Percentiles rank a stretch among this genome's conserved stretches.
Evolutionary conservation across 2,797 vertebrate genomes (phyloP).

Genomic region (Poliocrania exsul): DNA sequence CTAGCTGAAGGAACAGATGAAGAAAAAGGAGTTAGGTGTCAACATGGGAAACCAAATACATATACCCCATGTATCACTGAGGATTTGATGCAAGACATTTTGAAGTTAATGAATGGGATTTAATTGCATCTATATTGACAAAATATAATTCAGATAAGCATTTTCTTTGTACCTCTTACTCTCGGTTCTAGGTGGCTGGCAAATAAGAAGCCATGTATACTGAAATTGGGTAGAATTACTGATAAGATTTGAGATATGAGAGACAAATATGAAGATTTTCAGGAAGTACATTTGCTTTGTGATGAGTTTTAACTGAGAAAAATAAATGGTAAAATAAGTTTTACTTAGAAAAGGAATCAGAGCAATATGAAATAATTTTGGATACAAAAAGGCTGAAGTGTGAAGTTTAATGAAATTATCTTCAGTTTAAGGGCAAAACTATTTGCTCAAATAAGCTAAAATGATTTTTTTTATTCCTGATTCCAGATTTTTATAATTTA

Average conservation of each 20-base stretch:
- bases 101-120: background rate
- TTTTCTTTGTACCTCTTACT: background rate
- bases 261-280: background rate
- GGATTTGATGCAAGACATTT: background rate
- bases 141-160: background rate
- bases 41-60: background rate
- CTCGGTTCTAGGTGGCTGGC: background rate
- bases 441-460: conserved; percentile 26
- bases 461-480: background rate
- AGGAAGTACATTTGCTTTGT: background rate
- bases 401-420: conserved; percentile 17
- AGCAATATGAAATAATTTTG: background rate
- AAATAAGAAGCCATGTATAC: background rate
- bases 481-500: background rate
- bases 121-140: background rate
- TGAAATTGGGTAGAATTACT: background rate
- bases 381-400: background rate
- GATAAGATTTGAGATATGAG: background rate
- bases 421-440: conserved; percentile 2
- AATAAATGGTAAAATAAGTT: background rate
- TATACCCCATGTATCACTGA: background rate
- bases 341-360: background rate
- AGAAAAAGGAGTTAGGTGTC: background rate
- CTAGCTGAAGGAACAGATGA: background rate
- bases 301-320: background rate